Evolutionary conservation across 2,797 vertebrate genomes (phyloP), one percentile per base, ranked within the genome.

Genomic region (Eutrigla gurnardus): DNA sequence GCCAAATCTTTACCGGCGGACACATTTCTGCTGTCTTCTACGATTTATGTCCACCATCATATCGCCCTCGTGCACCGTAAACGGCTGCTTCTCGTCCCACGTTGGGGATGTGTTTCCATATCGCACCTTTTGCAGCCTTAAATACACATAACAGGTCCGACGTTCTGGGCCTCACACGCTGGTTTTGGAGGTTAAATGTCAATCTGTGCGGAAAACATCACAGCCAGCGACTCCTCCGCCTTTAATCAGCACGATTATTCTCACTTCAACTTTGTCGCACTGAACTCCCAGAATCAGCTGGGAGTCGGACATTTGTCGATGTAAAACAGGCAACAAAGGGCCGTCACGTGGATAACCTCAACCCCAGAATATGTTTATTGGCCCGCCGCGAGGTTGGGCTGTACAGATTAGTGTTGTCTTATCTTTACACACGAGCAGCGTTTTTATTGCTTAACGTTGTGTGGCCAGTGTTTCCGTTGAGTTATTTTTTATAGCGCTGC

Each of bases 321-420:
- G 45, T 43, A 7, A 35, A 47, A 39, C 36, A 7, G 10, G 70
- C 54, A 53, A 55, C 18, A 5, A 25, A 63, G 66, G 66, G 63
- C 4, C 63, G 40, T 40, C 9, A 42, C 8, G 4, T 17, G 13
- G 52, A 78, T 57, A 39, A 74, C 55, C 43, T 67, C 17, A 5
- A 36, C 11, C 53, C 33, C 1, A 1, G 53, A 58, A 7, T 6
- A 1, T 33, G 17, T 6, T 52, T 57, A 74, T 53, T 59, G 7
- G 50, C 52, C 17, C 5, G 4, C 42, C 66, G 45, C 70, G 49
- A 83, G 70, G 67, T 52, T 50, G 11, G 0, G 11, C 37, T 42
- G 75, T 40, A 4, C 37, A 77, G 65, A 87, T 75, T 40, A 52
- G 13, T 1, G 4, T 13, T 14, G 15, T 10, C 49, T 80, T 87